phyloP scores from a whole-genome alignment of 2,797 vertebrate species.

The Ctenochaetus hawaiiensis region DNA sequence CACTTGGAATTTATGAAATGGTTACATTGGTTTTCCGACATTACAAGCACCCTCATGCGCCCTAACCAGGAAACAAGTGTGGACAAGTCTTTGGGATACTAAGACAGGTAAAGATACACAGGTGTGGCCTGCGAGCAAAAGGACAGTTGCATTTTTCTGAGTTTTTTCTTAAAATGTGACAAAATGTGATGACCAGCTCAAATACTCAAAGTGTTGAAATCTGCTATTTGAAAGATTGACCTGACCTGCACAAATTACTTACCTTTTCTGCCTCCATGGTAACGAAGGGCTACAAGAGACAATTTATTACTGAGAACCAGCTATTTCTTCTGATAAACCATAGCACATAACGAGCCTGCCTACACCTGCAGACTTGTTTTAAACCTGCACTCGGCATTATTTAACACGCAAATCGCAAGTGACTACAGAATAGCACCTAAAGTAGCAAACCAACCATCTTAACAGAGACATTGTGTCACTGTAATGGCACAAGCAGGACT shows the following conservation, averaged over 20 bases:
- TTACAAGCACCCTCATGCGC: background rate
- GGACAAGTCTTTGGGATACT: background rate
- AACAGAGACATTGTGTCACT: background rate
- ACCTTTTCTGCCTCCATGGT: background rate
- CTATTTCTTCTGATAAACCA: background rate
- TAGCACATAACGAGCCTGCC: background rate
- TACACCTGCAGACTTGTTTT: too few relatives aligned
- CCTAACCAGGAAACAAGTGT: background rate
- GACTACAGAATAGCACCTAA: background rate
- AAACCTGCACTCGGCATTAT: background rate
- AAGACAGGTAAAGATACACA: background rate
- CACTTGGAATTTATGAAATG: background rate
- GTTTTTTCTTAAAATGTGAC: background rate
- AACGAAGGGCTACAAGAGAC: background rate
- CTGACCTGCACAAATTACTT: background rate
- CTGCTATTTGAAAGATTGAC: background rate
- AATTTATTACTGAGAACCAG: too few relatives aligned
- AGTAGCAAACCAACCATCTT: background rate
- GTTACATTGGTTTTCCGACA: background rate
- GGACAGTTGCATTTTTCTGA: too few relatives aligned
- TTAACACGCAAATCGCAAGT: background rate
- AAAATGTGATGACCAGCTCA: background rate
- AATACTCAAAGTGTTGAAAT: background rate
- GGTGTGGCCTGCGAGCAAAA: background rate
- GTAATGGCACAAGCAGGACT: background rate